Percentiles rank a stretch among this genome's conserved stretches.
Conservation (phyloP, 1,140 invertebrate species). For the Coelopa frigida region DNA sequence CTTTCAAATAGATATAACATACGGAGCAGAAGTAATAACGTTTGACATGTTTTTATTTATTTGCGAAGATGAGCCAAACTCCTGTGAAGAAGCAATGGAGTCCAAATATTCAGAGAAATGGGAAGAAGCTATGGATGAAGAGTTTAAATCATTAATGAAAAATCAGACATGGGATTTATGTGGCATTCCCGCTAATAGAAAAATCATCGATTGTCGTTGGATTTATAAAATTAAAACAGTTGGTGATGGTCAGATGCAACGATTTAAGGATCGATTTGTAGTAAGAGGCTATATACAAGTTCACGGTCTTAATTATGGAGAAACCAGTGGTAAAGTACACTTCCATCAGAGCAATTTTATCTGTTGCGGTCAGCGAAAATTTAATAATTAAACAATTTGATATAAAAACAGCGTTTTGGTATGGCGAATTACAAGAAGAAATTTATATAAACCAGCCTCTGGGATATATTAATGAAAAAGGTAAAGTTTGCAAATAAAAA, state of each 20-base stretch:
- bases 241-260: slow-evolving; percentile 4
- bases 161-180: slow-evolving; percentile 12
- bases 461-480: too few species aligned
- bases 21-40: too few species aligned
- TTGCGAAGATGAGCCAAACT: too few species aligned
- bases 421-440: slow-evolving; percentile 30
- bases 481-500: too few species aligned
- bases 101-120: slow-evolving; percentile 3
- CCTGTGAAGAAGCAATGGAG: slow-evolving; percentile 10
- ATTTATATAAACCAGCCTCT: slow-evolving; percentile 45
- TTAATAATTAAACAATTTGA: slow-evolving; percentile 37
- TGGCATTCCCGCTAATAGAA: neutral
- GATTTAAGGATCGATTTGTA: slow-evolving; percentile 22
- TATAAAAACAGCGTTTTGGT: slow-evolving; percentile 33
- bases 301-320: slow-evolving; percentile 23
- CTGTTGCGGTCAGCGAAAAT: slow-evolving; percentile 23
- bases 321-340: slow-evolving; percentile 27
- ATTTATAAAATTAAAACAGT: slow-evolving; percentile 10
- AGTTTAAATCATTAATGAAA: slow-evolving; percentile 4
- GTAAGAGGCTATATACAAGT: slow-evolving; percentile 27
- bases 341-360: slow-evolving; percentile 20
- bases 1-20: too few species aligned
- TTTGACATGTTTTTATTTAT: too few species aligned
- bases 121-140: slow-evolving; percentile 9
- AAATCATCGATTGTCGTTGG: slow-evolving; percentile 8